Evolutionary conservation across 2,113 vertebrate genomes (phyloP), one percentile per base, ranked within the genome.

Genomic region (Hemiprocne comata): DNA sequence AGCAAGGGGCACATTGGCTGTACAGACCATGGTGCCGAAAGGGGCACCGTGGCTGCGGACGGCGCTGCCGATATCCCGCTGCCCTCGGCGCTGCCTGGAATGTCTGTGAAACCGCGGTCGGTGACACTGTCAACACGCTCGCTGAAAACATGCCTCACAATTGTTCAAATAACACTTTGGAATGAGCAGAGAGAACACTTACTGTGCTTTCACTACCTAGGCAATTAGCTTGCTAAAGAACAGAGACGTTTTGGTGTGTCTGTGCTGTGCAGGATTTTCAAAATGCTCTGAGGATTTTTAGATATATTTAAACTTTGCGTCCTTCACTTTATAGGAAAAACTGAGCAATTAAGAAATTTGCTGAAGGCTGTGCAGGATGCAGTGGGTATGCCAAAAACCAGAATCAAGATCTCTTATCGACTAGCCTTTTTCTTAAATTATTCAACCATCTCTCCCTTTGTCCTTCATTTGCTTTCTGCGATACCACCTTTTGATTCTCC

Each of bases 201-300:
- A 0, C 31, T 57, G 33, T 61, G 85, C 78, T 31, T 42, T 51
- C 17, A 1, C 28, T 17, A 3, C 17, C 11, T 7, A 0, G 1
- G 54, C 72, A 51, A 3, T 1, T 11, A 31, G 17, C 55, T 74
- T 12, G 1, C 73, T 21, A 4, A 53, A 24, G 53, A 64, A 11
- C 38, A 54, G 54, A 38, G 15, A 8, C 31, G 1, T 15, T 64
- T 38, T 0, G 0, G 9, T 11, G 34, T 12, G 46, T 26, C 31
- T 2, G 0, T 18, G 7, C 21, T 23, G 42, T 0, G 5, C 6
- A 1, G 42, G 15, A 2, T 21, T 31, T 76, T 69, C 64, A 33
- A 13, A 50, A 36, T 17, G 67, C 60, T 60, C 25, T 46, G 6
- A 8, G 31, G 42, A 53, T 53, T 67, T 50, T 67, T 26, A 75